Evolutionary conservation across 37 sponge, comb jelly and placozoan species (phyloP).

Genomic region (Spongia lamella): DNA sequence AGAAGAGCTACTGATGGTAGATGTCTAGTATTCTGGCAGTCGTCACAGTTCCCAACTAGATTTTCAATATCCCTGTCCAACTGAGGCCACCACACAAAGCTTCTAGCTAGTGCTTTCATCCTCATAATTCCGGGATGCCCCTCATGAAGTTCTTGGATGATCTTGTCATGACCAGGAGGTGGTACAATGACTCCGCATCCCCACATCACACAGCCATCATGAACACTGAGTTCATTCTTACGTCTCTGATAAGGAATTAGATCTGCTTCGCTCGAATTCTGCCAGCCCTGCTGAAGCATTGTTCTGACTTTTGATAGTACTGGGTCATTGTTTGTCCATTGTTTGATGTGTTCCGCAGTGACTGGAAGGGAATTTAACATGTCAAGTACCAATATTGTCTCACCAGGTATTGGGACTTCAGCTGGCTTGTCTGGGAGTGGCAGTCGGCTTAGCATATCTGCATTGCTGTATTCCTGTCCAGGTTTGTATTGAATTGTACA

Average conservation of each 20-base stretch:
- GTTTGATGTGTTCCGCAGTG: too few relatives aligned
- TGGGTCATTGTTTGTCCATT: too few relatives aligned
- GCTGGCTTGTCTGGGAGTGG: too few relatives aligned
- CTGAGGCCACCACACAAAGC: constrained; percentile 47
- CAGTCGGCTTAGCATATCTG: too few relatives aligned
- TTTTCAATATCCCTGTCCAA: constrained; percentile 31
- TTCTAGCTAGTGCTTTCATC: constrained; percentile 49
- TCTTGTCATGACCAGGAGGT: background rate
- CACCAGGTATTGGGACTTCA: too few relatives aligned
- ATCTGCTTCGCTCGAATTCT: background rate
- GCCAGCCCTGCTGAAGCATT: constrained; percentile 36
- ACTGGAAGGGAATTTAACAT: too few relatives aligned
- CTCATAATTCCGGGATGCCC: constrained; percentile 38
- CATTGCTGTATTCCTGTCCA: too few relatives aligned
- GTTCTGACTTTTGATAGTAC: too few relatives aligned
- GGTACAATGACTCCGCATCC: constrained; percentile 38
- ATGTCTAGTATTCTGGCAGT: constrained; percentile 5
- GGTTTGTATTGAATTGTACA: background rate
- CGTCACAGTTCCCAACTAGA: constrained; percentile 6
- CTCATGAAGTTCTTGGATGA: constrained; percentile 34
- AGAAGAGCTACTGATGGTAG: constrained; percentile 20
- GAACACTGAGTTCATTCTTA: constrained; percentile 11
- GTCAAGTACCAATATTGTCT: too few relatives aligned
- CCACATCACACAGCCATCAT: constrained; percentile 41
- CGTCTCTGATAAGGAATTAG: constrained; percentile 13